phyloP scores from a whole-genome alignment of 2,113 vertebrate species.

The Uropsilus gracilis region DNA sequence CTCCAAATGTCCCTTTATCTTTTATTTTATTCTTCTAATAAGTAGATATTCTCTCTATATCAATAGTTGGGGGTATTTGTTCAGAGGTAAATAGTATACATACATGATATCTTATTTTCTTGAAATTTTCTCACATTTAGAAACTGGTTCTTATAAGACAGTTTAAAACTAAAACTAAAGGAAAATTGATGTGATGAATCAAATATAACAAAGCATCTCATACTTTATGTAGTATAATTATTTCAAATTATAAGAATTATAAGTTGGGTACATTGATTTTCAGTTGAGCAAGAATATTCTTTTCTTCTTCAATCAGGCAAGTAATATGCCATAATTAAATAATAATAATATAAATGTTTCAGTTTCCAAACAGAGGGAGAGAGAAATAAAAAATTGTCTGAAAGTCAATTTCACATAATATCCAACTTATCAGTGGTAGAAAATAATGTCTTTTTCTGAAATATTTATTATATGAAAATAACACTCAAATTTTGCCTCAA shows the following conservation, averaged over 20 bases:
- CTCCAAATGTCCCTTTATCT: neutral
- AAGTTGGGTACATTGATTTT: conserved; percentile 59
- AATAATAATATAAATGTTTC: conserved; percentile 57
- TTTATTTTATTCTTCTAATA: neutral
- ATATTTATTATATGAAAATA: conserved; percentile 3
- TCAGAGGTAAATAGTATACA: neutral
- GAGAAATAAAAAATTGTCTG: conserved; percentile 35
- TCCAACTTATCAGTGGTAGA: neutral
- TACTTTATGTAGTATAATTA: conserved; percentile 66
- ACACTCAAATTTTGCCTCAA: neutral
- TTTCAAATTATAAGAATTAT: conserved; percentile 72
- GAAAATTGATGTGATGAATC: conserved; percentile 53
- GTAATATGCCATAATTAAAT: conserved; percentile 71
- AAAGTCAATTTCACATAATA: conserved; percentile 43
- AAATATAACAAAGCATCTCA: conserved; percentile 61
- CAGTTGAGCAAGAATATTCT: conserved; percentile 64
- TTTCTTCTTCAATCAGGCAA: conserved; percentile 70
- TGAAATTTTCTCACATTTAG: neutral
- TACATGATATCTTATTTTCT: neutral
- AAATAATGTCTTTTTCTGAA: conserved; percentile 15
- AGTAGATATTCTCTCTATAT: neutral
- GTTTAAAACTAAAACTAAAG: conserved; percentile 32
- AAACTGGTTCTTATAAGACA: neutral
- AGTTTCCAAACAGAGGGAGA: conserved; percentile 30
- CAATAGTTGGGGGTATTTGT: neutral